Evolutionary conservation across 2,797 vertebrate species (phyloP), one percentile per base, ranked within the genome.

Genomic region (Decapterus maruadsi): DNA sequence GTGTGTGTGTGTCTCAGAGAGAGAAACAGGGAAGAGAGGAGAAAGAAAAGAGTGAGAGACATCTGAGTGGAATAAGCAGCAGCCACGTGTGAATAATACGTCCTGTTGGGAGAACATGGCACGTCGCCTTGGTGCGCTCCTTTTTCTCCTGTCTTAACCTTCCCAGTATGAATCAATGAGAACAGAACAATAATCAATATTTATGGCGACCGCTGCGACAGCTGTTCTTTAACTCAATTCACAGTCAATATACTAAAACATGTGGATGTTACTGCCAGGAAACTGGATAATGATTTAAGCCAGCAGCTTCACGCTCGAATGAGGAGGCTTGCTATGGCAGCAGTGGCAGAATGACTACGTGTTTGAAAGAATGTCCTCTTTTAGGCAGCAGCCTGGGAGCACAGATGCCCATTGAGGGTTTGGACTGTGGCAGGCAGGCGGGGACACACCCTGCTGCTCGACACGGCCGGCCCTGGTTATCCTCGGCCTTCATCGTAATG

Each of bases 341-440:
- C 63, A 29, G 40, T 19, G 74, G 45, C 75, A 82, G 73, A 73
- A 72, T 58, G 70, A 57, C 57, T 73, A 43, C 56, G 53, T 71
- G 72, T 60, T 6, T 48, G 19, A 67, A 83, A 92, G 75, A 94
- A 94, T 91, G 89, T 85, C 79, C 77, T 79, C 85, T 83, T 94
- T 94, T 86, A 91, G 83, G 77, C 80, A 77, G 78, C 83, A 84
- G 86, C 75, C 83, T 58, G 22, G 59, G 83, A 90, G 89, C 81
- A 95, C 87, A 94, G 90, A 92, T 89, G 85, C 87, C 93, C 92
- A 94, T 92, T 95, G 91, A 94, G 90, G 91, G 88, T 90, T 92
- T 80, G 78, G 88, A 88, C 80, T 76, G 89, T 83, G 82, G 86
- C 66, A 61, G 66, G 77, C 78, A 19, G 73, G 85, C 87, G 90